Percentiles rank a stretch among this genome's conserved stretches.
Conservation (phyloP, 2,888 invertebrate species). For the Crossocerus cetratus region DNA sequence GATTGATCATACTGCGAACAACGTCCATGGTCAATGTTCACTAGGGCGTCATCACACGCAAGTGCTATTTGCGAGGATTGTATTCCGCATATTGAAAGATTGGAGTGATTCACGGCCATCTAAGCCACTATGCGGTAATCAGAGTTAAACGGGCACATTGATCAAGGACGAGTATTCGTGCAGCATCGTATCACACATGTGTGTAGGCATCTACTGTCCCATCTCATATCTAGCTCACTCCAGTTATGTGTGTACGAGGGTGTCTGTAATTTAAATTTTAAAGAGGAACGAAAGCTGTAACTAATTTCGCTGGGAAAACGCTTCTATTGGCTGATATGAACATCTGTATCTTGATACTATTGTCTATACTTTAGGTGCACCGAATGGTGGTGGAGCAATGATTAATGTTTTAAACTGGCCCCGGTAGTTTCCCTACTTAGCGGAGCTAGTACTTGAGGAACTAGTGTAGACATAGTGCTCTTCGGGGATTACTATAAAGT, state of each 20-base stretch:
- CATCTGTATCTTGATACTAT: slow-evolving; percentile 25
- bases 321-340: slow-evolving; percentile 64
- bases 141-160: not conserved
- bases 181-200: not conserved
- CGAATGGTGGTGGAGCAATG: slow-evolving; percentile 19
- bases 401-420: slow-evolving; percentile 25
- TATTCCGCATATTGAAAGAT: no score
- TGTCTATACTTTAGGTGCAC: slow-evolving; percentile 34
- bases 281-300: slow-evolving; percentile 32
- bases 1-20: not conserved
- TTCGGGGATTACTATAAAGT: slow-evolving; percentile 10
- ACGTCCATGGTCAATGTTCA: not conserved
- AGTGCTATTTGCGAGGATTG: no score
- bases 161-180: not conserved
- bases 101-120: not conserved
- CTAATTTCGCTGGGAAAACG: slow-evolving; percentile 57
- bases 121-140: not conserved
- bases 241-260: no score
- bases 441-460: slow-evolving; percentile 25
- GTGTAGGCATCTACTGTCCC: not conserved
- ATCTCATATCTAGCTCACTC: no score
- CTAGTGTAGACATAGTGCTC: slow-evolving; percentile 4
- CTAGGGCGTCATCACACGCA: not conserved
- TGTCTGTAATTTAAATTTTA: not conserved
- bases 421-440: slow-evolving; percentile 26